phyloP scores from a whole-genome alignment of 2,888 invertebrate genomes.

The Drosophila hawaiiensis region DNA sequence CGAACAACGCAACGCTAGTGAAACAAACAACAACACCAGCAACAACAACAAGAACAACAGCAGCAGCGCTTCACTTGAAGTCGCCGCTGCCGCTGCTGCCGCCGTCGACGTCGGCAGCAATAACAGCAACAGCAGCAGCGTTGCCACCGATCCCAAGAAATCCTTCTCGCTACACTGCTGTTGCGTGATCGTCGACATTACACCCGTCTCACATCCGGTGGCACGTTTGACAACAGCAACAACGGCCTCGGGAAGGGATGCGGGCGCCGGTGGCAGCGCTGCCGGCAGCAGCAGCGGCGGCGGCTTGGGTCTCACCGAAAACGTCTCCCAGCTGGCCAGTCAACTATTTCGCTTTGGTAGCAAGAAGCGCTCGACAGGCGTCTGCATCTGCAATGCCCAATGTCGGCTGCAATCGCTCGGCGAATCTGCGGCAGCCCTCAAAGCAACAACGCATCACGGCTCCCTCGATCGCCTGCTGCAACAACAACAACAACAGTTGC shows the following conservation, averaged over 20 bases:
- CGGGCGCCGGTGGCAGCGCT: slow-evolving; percentile 76
- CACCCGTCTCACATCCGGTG: slow-evolving; percentile 85
- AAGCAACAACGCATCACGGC: slow-evolving; percentile 83
- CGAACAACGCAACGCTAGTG: slow-evolving; percentile 29
- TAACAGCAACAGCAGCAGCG: slow-evolving; percentile 61
- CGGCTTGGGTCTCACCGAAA: slow-evolving; percentile 81
- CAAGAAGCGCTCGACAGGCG: slow-evolving; percentile 81
- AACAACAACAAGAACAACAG: slow-evolving; percentile 34
- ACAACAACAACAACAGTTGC: slow-evolving; percentile 79
- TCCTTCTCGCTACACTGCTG: slow-evolving; percentile 86
- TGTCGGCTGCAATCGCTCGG: slow-evolving; percentile 83
- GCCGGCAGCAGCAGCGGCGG: slow-evolving; percentile 75
- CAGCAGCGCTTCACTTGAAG: slow-evolving; percentile 31
- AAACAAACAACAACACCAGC: slow-evolving; percentile 45
- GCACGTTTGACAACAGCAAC: slow-evolving; percentile 85
- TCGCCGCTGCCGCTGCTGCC: slow-evolving; percentile 25
- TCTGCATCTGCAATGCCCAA: slow-evolving; percentile 85
- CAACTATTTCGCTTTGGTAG: slow-evolving; percentile 85
- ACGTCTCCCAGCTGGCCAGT: slow-evolving; percentile 83
- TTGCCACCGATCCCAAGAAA: slow-evolving; percentile 84
- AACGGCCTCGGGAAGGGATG: slow-evolving; percentile 86
- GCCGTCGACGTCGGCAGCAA: slow-evolving; percentile 48
- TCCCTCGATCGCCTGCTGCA: slow-evolving; percentile 84
- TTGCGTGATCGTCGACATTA: slow-evolving; percentile 86
- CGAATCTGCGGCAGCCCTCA: slow-evolving; percentile 81